phyloP scores from a whole-genome alignment of 2,888 invertebrate genomes.

The Myathropa florea region DNA sequence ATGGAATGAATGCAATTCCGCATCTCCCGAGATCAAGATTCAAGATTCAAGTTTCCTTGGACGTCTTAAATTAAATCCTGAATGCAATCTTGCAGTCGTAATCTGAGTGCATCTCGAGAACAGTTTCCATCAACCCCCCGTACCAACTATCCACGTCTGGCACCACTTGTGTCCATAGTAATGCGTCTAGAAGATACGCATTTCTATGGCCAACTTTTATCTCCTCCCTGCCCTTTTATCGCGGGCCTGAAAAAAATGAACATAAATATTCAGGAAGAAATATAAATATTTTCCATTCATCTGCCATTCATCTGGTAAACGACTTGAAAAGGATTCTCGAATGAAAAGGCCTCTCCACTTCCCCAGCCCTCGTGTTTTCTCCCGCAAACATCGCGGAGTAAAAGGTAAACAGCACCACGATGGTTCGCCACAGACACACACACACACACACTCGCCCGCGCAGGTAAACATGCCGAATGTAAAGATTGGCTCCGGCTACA shows the following conservation, averaged over 20 bases:
- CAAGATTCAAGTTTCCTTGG: neutral
- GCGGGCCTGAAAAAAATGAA: neutral
- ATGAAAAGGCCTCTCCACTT: conserved; percentile 29
- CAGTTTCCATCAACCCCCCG: neutral
- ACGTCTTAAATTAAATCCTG: neutral
- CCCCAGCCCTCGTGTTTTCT: neutral
- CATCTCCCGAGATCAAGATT: neutral
- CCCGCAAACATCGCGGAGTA: conserved; percentile 46
- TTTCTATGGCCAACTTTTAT: conserved; percentile 27
- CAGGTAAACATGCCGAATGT: conserved; percentile 16
- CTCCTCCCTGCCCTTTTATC: neutral
- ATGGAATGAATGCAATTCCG: neutral
- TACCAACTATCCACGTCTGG: neutral
- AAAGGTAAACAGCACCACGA: conserved; percentile 46
- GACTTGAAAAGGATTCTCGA: conserved; percentile 45
- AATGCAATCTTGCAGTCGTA: neutral
- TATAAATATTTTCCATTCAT: conserved; percentile 26
- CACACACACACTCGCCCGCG: too few relatives aligned
- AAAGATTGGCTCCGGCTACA: conserved; percentile 36
- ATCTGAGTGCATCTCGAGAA: neutral
- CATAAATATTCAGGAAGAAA: conserved; percentile 15
- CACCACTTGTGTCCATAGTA: neutral
- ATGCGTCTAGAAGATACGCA: conserved; percentile 34
- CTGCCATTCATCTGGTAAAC: conserved; percentile 42
- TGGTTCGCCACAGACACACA: conserved; percentile 48